Evolutionary conservation across 2,113 vertebrate genomes (phyloP), one percentile per base, ranked within the genome.

Genomic region (Stomatorhinus ivindoensis): DNA sequence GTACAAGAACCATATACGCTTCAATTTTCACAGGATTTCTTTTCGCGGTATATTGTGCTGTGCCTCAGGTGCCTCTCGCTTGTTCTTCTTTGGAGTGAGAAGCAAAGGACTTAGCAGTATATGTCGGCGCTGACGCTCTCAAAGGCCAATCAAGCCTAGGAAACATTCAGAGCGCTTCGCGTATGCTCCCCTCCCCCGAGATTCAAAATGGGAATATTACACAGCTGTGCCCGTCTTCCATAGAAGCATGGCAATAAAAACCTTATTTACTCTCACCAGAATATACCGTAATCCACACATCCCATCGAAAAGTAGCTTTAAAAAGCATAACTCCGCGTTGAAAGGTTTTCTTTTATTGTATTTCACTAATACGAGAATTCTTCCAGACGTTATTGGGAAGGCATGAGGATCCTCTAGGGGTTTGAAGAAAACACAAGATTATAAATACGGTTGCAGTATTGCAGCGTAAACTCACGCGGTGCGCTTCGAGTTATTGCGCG

Each of bases 241-340:
- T 88, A 93, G 91, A 93, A 93, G 94, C 92, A 91, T 92, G 90
- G 93, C 92, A 95, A 95, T 95, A 95, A 95, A 94, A 87, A 89
- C 84, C 92, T 94, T 94, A 95, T 95, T 95, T 95, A 95, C 94
- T 90, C 90, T 93, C 93, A 94, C 91, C 93, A 91, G 92, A 84
- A 90, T 91, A 90, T 88, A 87, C 88, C n/a, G 85, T 92, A 91
- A 92, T 88, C 89, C 84, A 80, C 89, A 90, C 91, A 21, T 87
- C 69, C 90, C 89, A 90, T 35, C 73, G 76, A 84, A 53, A 58
- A 50, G 39, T 44, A 89, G 76, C 80, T 58, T 61, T 55, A 44
- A 47, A 89, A 89, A 55, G 51, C 39, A 84, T 35, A 27, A 24
- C 39, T 82, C 53, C 27, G 89, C 89, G 89, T 90, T 90, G 89